These are phyloP conservation scores for Ochropleura plecta DNA, from an alignment of 2,888 invertebrate species.

Conservation along the genomic window DNA sequence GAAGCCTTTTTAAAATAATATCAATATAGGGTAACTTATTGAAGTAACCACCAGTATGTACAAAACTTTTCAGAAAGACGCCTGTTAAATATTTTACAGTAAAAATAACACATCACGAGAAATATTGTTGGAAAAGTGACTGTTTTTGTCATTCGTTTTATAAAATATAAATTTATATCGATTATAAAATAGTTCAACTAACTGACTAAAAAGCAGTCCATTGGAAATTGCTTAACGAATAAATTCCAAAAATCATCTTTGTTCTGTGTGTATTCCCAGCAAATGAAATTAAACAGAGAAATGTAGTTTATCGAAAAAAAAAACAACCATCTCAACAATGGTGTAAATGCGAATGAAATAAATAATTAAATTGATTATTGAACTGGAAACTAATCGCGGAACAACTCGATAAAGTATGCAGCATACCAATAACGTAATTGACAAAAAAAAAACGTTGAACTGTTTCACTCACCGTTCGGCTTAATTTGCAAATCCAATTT, in stretches of 20 bases:
- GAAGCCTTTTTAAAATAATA: not conserved
- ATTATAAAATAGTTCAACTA: constrained; percentile 23
- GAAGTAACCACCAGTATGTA: not conserved
- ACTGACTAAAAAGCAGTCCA: constrained; percentile 10
- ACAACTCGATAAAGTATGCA: constrained; percentile 57
- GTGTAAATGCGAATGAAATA: constrained; percentile 50
- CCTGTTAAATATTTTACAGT: not conserved
- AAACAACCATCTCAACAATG: constrained; percentile 21
- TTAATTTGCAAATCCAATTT: constrained; percentile 80
- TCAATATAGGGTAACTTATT: not conserved
- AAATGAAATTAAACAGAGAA: constrained; percentile 15
- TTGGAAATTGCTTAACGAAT: constrained; percentile 16
- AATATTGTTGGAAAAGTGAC: constrained; percentile 10
- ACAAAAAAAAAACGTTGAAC: constrained; percentile 67
- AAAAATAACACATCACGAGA: not conserved
- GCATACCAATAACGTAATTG: constrained; percentile 64
- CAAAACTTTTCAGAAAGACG: not conserved
- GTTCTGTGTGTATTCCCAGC: constrained; percentile 3
- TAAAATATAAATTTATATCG: too few relatives aligned
- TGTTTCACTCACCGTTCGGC: constrained; percentile 71
- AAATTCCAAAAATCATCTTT: not conserved
- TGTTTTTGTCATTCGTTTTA: constrained; percentile 14
- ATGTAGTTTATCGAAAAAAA: constrained; percentile 8
- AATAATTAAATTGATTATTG: constrained; percentile 58
- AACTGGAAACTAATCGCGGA: constrained; percentile 58